Evolutionary conservation across 2,113 vertebrate species (phyloP), one percentile per base, ranked within the genome.

Genomic region (Microtus richardsoni): DNA sequence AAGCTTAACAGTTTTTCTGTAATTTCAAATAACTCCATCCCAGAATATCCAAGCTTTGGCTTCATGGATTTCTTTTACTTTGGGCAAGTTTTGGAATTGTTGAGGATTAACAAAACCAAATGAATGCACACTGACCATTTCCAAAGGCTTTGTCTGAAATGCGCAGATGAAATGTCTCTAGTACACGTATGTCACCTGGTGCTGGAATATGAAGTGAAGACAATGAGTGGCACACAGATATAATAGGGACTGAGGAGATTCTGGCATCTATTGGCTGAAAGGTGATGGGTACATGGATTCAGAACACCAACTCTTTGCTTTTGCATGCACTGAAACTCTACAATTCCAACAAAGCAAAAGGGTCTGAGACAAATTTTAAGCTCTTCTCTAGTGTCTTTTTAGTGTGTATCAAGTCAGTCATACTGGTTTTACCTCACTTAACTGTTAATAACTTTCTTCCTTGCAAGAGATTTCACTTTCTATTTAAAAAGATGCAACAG

Each of bases 291-390:
- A 47, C 41, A 21, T 17, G 68, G 68, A 8, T n/a, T 74, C 14
- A 70, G 64, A n/a, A 87, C 10, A 47, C 4, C 77, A 71, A 21
- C 17, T 62, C 33, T 68, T 33, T 79, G 54, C 10, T 70, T 89
- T 91, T 58, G 13, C 28, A 77, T 60, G 28, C 62, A 60, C 80
- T 64, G 66, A 21, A 89, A 62, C 17, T 49, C 68, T 5, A 0
- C 64, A 85, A 89, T 82, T 91, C 71, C 22, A 94, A 84, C 88
- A 92, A 80, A n/a, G 30, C 70, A 47, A 49, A 93, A 71, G 87
- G 10, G 30, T 92, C 75, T 86, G 41, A 16, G 24, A 90, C 68
- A 93, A 79, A 88, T n/a, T 87, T 13, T 1, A 82, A 14, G 64
- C 93, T 66, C 10, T 91, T 82, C 26, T 36, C 62, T 70, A 66